A percentile compares a stretch with the other conserved stretches of the same genome.
These are phyloP conservation scores for Drosophila bocqueti DNA, from an alignment of 1,140 invertebrate species.

Conservation along the genomic window DNA sequence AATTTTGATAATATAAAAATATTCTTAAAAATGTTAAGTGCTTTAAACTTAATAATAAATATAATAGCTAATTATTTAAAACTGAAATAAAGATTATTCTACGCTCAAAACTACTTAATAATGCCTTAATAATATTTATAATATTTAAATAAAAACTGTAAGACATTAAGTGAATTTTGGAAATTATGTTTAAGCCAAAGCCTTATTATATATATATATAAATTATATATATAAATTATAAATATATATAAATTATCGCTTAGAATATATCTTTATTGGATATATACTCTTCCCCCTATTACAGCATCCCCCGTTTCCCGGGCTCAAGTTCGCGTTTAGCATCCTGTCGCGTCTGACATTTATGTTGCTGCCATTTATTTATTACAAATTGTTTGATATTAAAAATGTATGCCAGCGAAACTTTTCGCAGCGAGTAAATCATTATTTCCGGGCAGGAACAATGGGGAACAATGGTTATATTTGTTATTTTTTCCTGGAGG, in stretches of 20 bases:
- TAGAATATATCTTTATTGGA: background rate
- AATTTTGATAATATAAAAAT: too few species aligned
- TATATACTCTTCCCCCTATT: background rate
- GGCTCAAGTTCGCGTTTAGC: conserved; percentile 12
- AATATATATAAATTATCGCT: background rate
- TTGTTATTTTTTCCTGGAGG: background rate
- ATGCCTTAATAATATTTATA: too few species aligned
- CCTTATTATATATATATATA: too few species aligned
- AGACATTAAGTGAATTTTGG: too few species aligned
- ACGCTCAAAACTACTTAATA: too few species aligned
- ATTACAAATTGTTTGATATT: conserved; percentile 82
- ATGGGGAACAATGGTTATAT: conserved; percentile 30
- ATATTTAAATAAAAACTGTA: too few species aligned
- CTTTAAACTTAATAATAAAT: too few species aligned
- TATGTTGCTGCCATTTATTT: conserved; percentile 73
- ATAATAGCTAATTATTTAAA: too few species aligned
- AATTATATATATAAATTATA: too few species aligned
- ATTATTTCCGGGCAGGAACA: conserved; percentile 34
- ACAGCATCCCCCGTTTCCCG: background rate
- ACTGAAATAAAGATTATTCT: too few species aligned
- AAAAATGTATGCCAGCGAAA: conserved; percentile 66
- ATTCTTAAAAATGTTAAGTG: too few species aligned
- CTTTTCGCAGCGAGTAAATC: conserved; percentile 64
- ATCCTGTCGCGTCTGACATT: conserved; percentile 67
- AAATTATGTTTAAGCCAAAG: too few species aligned